Percentiles rank a stretch among this genome's conserved stretches.
phyloP scores from a whole-genome alignment of 2,888 invertebrate species.

The Dryadula phaetusa region DNA sequence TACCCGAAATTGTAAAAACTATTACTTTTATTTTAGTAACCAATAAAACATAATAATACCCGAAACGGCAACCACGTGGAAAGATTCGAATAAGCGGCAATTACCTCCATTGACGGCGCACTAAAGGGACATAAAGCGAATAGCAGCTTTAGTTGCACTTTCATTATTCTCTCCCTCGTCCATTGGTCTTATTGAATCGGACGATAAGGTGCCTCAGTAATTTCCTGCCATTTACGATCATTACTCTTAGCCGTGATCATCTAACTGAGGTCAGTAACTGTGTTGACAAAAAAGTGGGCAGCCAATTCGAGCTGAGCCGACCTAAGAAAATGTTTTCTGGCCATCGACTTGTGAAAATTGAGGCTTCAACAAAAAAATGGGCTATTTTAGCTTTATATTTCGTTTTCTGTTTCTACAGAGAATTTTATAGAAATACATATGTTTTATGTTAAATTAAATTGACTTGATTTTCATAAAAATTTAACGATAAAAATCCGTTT shows the following conservation, averaged over 20 bases:
- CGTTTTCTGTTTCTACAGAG: background rate
- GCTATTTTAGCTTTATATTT: background rate
- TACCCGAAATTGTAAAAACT: background rate
- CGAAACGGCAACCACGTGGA: constrained; percentile 45
- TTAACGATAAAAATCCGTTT: too few relatives aligned
- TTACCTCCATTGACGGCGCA: constrained; percentile 69
- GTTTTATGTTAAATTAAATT: too few relatives aligned
- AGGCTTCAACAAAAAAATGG: background rate
- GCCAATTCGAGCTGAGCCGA: constrained; percentile 57
- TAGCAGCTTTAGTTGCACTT: constrained; percentile 73
- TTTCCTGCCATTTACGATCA: constrained; percentile 81
- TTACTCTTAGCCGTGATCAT: constrained; percentile 74
- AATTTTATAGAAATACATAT: too few relatives aligned
- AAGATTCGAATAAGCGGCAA: constrained; percentile 69
- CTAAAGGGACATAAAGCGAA: constrained; percentile 62
- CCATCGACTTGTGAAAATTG: constrained; percentile 28
- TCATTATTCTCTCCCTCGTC: constrained; percentile 75
- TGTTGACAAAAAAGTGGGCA: constrained; percentile 57
- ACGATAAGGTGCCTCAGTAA: constrained; percentile 81
- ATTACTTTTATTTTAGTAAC: constrained; percentile 10
- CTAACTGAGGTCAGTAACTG: constrained; percentile 58
- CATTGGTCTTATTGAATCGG: constrained; percentile 79
- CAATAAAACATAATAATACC: constrained; percentile 40
- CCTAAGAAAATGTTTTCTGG: constrained; percentile 10
- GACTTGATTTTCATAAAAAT: too few relatives aligned